Evolutionary conservation across 2,888 invertebrate species (phyloP).

Genomic region (Ypsolopha sequella): DNA sequence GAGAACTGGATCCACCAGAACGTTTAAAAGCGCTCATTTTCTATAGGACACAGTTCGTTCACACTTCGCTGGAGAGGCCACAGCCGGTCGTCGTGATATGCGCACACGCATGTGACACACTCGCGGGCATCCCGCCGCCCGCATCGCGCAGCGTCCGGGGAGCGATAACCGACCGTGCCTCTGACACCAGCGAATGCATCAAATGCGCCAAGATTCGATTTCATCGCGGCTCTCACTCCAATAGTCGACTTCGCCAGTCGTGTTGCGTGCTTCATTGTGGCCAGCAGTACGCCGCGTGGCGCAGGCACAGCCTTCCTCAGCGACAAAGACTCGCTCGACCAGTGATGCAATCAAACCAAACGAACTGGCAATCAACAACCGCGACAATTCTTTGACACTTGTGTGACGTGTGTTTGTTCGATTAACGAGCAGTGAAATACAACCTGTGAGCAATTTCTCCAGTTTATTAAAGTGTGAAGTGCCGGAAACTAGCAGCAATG

Average conservation of each 20-base stretch:
- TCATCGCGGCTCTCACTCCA: conserved; percentile 38
- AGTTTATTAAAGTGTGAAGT: too few species aligned
- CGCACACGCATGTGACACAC: conserved; percentile 28
- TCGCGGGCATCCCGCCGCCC: conserved; percentile 33
- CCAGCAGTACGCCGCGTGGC: conserved; percentile 9
- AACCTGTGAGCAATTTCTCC: too few species aligned
- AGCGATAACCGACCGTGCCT: conserved; percentile 38
- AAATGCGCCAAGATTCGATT: conserved; percentile 50
- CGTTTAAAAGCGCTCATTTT: neutral
- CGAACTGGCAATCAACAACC: conserved; percentile 10
- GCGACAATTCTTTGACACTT: neutral
- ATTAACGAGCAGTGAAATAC: neutral
- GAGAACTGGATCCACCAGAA: too few species aligned
- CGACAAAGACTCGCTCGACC: conserved; percentile 23
- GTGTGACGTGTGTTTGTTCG: neutral
- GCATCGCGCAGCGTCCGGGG: conserved; percentile 29
- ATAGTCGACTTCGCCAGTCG: conserved; percentile 38
- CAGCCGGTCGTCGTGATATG: conserved; percentile 29
- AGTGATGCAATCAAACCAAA: conserved; percentile 27
- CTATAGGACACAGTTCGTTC: conserved; percentile 5
- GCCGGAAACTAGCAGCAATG: conserved; percentile 46
- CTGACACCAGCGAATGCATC: conserved; percentile 24
- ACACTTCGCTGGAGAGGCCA: conserved; percentile 13
- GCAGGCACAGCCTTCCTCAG: neutral
- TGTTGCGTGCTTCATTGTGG: conserved; percentile 22